Base-by-base conservation (phyloP, 2,113 vertebrate genomes). In the Coturnix japonica region DNA sequence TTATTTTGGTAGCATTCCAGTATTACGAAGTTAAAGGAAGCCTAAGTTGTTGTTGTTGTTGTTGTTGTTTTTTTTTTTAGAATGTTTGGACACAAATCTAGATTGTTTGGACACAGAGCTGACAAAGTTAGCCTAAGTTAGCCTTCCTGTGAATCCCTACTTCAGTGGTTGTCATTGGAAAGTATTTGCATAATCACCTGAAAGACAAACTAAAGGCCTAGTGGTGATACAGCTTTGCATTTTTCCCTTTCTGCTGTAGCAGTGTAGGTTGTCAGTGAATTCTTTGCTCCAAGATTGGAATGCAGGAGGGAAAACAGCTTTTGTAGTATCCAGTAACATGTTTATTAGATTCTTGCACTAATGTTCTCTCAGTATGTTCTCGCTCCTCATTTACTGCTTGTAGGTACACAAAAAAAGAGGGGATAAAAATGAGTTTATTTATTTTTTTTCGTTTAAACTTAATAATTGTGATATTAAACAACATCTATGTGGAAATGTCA, bases 1-100 rank as follows among this genome's bases (percentile, higher is more conserved):
- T 87, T 85, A 47, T 86, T 92, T 95, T 12, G 11, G 11, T 37
- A 76, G 51, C 23, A 39, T 94, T 94, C 74, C 92, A 51, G 8
- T 88, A 33, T 49, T 96, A 31, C 11, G 12, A 81, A 77, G 53
- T 69, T 82, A 81, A 73, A 30, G 59, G 30, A 84, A 80, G 43
- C 11, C 2, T 11, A 49, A 85, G 56, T 81, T 47, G 8, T 47
- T 9, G 64, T 46, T 46, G 37, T 37, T 37, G 37, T 46, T 46
- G 19, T 47, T 47, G 21, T 21, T 47, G 37, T 37, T 51, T 51
- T 25, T 59, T 83, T 77, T 74, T 91, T 57, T 59, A 89, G 35
- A 41, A 41, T 13, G 39, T 22, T 23, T 47, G 35, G 47, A 7
- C 22, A 51, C 1, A 3, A n/a, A n/a, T 80, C 89, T 41, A 41